These are phyloP conservation scores for Acholoe squamosa DNA, from an alignment of 2,888 invertebrate species.

Conservation along the genomic window DNA sequence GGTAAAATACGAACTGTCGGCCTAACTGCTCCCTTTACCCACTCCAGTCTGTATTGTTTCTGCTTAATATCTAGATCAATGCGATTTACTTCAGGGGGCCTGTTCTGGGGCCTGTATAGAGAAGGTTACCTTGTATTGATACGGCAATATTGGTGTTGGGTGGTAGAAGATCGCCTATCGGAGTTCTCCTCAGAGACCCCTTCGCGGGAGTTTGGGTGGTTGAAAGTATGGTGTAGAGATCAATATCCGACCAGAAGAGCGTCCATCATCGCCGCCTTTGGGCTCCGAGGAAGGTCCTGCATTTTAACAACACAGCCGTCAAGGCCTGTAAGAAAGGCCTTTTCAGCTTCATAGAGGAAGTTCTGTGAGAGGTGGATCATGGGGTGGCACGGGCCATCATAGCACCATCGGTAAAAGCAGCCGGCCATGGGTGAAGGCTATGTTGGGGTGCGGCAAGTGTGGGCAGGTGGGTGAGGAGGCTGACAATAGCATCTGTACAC, in stretches of 20 bases:
- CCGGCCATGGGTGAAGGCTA: not conserved
- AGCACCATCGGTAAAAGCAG: not conserved
- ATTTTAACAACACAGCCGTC: not conserved
- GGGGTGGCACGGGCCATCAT: not conserved
- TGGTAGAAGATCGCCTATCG: conserved; percentile 13
- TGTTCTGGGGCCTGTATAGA: not conserved
- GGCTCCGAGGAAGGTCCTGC: conserved; percentile 8
- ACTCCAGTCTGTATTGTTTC: not conserved
- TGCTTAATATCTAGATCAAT: not conserved
- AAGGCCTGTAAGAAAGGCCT: not conserved
- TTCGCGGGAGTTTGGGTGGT: not conserved
- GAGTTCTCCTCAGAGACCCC: not conserved
- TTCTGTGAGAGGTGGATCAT: not conserved
- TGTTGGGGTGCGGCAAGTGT: not conserved
- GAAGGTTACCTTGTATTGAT: not conserved
- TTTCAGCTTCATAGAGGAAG: conserved; percentile 15
- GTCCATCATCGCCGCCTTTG: conserved; percentile 23
- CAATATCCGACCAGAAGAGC: not conserved
- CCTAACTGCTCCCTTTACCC: too few species aligned
- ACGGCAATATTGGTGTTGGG: not conserved
- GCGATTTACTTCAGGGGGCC: not conserved
- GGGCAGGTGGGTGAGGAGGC: not conserved
- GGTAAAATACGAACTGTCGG: too few species aligned
- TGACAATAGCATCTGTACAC: conserved; percentile 23
- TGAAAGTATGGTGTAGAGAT: not conserved